Evolutionary conservation across 2,888 invertebrate species (phyloP).

Genomic region (Sesamia inferens): DNA sequence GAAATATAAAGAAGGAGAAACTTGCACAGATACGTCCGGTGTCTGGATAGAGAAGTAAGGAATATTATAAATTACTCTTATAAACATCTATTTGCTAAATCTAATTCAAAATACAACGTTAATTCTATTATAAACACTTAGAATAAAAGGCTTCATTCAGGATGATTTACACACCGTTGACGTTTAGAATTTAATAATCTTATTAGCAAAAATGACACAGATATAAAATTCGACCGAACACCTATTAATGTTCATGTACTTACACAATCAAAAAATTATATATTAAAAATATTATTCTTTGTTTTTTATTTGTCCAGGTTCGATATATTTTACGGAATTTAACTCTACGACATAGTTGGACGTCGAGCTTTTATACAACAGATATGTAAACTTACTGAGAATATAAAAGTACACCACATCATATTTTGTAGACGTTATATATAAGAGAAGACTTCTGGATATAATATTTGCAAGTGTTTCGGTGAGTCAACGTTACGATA

Average conservation of each 20-base stretch:
- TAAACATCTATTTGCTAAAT: constrained; percentile 61
- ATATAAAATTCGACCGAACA: constrained; percentile 75
- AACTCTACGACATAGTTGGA: constrained; percentile 50
- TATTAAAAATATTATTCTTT: constrained; percentile 78
- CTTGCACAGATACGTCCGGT: constrained; percentile 43
- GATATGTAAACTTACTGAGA: constrained; percentile 59
- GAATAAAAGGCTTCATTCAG: constrained; percentile 63
- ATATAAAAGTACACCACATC: constrained; percentile 44
- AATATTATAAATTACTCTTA: constrained; percentile 59
- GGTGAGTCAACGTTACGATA: constrained; percentile 8
- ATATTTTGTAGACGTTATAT: constrained; percentile 54
- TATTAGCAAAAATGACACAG: constrained; percentile 71
- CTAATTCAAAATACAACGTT: constrained; percentile 63
- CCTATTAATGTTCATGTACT: constrained; percentile 69
- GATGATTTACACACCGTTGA: constrained; percentile 49
- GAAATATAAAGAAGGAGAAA: constrained; percentile 44
- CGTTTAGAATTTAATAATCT: constrained; percentile 60
- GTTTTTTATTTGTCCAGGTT: constrained; percentile 44
- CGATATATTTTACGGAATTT: constrained; percentile 59
- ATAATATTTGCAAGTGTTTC: constrained; percentile 17
- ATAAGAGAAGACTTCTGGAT: constrained; percentile 43
- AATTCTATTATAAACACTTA: constrained; percentile 64
- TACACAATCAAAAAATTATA: constrained; percentile 76
- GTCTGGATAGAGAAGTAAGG: constrained; percentile 47
- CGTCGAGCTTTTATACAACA: constrained; percentile 40